Base-by-base conservation (phyloP, 2,888 invertebrate genomes). In the Isoperla grammatica region DNA sequence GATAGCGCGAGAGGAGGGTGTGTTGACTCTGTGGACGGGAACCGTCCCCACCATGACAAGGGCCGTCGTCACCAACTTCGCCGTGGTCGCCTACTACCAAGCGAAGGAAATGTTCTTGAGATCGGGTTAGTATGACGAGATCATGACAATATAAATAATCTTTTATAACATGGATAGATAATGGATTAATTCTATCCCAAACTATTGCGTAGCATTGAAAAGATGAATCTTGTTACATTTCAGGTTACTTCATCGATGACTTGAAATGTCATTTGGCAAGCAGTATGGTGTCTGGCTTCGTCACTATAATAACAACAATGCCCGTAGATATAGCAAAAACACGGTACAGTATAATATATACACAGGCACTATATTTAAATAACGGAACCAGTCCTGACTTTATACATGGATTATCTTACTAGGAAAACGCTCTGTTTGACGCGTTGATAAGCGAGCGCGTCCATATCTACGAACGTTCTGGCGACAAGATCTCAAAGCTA, bases 311-410 rank as follows among this genome's bases (percentile, higher is more conserved):
- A 53, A 94, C 95, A 9, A 97, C 97, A 0, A 95, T 99, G 95
- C 99, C 99, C 0, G 91, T 99, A 12, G 98, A 99, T 76, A 98
- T 99, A 73, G 95, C 95, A 57, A 99, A 99, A 78, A 99, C 98
- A 2, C n/a, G 50, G 50, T 49, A 49, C 8, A 29, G 29, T 29
- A 4, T 29, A 29, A 4, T 29, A 8, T 6, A 29, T 8, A 6
- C 29, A 29, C 29, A 29, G n/a, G n/a, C n/a, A n/a, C n/a, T n/a
- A n/a, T 8, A 48, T 17, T 19, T 48, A 20, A 13, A 19, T 12
- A 48, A 8, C 12, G 29, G 8, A 29, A 29, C 29, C 29, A 29
- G 8, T 6, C 29, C 29, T 6, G 8, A 29, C 29, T 29, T n/a
- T n/a, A n/a, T n/a, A n/a, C n/a, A n/a, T n/a, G n/a, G n/a, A n/a